Evolutionary conservation across 2,113 vertebrate species (phyloP).

Genomic region (Nothocercus nigrocapillus): DNA sequence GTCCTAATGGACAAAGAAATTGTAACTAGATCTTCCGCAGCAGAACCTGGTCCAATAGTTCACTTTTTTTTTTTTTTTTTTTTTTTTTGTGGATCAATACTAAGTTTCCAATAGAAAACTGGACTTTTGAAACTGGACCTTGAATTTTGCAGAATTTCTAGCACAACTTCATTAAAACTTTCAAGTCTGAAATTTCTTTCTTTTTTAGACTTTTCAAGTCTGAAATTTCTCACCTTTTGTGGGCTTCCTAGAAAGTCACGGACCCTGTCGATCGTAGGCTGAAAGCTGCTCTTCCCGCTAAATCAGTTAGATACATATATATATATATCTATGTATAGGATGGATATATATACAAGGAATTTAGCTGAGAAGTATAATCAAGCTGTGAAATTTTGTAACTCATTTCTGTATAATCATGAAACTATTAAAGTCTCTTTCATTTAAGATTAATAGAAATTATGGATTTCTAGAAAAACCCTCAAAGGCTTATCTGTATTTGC

Average conservation of each 20-base stretch:
- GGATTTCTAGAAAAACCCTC: background rate
- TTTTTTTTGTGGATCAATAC: background rate
- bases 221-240: background rate
- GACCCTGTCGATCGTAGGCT: background rate
- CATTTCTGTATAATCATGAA: background rate
- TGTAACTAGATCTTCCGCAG: background rate
- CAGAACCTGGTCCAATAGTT: background rate
- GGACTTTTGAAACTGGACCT: background rate
- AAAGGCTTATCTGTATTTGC: background rate
- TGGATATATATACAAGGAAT: background rate
- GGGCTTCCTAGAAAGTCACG: background rate
- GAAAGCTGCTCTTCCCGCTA: background rate
- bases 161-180: background rate
- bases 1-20: background rate
- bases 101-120: background rate
- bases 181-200: background rate
- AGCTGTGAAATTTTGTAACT: background rate
- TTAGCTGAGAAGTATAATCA: background rate
- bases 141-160: background rate
- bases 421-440: background rate
- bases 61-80: background rate
- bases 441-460: background rate
- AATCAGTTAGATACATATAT: background rate
- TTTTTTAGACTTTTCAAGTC: background rate
- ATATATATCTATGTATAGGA: background rate